These are phyloP conservation scores for Chionodraco myersi DNA, from an alignment of 2,113 vertebrate genomes.

Conservation along the genomic window DNA sequence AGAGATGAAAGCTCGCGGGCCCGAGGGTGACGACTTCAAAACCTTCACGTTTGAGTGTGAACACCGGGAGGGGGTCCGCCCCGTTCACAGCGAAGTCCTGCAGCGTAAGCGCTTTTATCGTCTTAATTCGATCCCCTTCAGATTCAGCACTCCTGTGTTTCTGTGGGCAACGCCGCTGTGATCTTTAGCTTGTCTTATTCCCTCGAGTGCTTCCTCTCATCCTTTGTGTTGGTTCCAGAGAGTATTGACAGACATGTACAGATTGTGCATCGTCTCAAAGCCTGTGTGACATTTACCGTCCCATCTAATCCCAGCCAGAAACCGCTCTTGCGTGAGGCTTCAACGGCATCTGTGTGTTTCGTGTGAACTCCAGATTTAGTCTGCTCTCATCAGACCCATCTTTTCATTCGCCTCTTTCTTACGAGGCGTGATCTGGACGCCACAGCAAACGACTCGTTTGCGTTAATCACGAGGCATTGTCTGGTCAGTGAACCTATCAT, in stretches of 20 bases:
- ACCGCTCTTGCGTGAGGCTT: not conserved
- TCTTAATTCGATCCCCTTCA: no score
- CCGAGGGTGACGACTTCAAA: no score
- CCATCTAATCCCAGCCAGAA: conserved; percentile 5
- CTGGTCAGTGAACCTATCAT: conserved; percentile 5
- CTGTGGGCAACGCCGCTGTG: no score
- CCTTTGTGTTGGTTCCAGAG: not conserved
- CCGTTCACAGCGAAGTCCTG: no score
- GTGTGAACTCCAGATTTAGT: conserved; percentile 1
- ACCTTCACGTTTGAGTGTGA: no score
- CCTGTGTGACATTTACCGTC: not conserved
- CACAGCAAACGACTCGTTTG: conserved; percentile 34
- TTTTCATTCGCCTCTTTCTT: not conserved
- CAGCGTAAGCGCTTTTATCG: no score
- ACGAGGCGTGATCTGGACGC: not conserved
- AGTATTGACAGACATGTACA: no score
- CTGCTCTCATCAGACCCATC: conserved; percentile 2
- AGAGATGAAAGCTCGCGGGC: no score
- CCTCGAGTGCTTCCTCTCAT: not conserved
- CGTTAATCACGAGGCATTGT: no score
- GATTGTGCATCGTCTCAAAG: not conserved
- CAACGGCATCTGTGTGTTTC: not conserved
- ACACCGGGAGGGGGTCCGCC: no score
- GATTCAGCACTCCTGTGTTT: no score
- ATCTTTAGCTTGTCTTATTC: not conserved